phyloP scores from a whole-genome alignment of 1,140 invertebrate genomes.

The Heliothis virescens region DNA sequence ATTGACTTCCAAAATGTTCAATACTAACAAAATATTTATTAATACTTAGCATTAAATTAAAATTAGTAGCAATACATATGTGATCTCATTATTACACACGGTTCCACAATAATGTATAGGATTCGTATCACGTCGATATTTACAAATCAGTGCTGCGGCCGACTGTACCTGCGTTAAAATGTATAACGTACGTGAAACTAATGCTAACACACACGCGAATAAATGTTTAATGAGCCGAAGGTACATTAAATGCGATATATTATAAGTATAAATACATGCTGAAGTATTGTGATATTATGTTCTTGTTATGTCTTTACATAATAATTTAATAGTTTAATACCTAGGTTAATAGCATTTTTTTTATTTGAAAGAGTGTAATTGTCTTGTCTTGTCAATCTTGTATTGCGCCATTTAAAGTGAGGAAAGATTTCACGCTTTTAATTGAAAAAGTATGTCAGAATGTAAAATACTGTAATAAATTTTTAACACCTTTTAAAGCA shows the following conservation, averaged over 20 bases:
- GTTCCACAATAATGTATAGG: conserved; percentile 10
- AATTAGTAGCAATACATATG: conserved; percentile 16
- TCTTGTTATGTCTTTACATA: too few relatives aligned
- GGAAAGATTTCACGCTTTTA: background rate
- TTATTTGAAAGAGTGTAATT: too few relatives aligned
- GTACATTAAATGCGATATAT: background rate
- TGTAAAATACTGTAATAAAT: too few relatives aligned
- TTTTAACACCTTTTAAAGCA: too few relatives aligned
- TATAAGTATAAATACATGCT: too few relatives aligned
- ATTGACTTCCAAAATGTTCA: background rate
- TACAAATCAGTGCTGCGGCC: conserved; percentile 11
- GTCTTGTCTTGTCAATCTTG: too few relatives aligned
- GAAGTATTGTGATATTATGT: too few relatives aligned
- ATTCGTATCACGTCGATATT: conserved; percentile 37
- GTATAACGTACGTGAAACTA: conserved; percentile 12
- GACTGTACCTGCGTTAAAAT: background rate
- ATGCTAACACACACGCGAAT: background rate
- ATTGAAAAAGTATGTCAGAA: background rate
- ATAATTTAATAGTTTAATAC: too few relatives aligned
- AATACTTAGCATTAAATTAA: background rate
- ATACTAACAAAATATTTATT: background rate
- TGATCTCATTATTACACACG: conserved; percentile 10
- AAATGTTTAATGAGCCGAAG: background rate
- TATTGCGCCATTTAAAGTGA: too few relatives aligned
- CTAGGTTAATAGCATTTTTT: too few relatives aligned